Base-by-base conservation (phyloP, 1,140 invertebrate species). In the Nomia melanderi region DNA sequence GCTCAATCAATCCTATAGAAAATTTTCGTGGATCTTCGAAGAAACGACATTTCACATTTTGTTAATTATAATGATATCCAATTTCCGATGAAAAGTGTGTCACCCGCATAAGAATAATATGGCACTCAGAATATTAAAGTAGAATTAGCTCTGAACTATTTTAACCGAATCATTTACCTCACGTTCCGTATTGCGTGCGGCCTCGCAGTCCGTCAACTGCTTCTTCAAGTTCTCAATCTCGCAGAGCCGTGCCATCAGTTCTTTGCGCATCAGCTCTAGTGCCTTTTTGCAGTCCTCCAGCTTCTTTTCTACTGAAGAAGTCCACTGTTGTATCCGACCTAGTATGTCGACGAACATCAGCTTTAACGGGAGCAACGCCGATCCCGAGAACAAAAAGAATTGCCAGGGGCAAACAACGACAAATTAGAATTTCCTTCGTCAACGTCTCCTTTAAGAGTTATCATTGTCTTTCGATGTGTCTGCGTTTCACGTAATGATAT, bases 271-370 rank as follows among this genome's bases (percentile, higher is more conserved):
- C 44, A 11, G 56, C 36, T 78, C 78, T 0, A 86, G 67, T 14
- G 86, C 87, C 1, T 39, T 74, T 12, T 83, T 83, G 23, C 82
- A 85, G 44, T 57, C 67, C 0, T 85, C 70, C 47, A 91, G 54
- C 47, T 87, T 87, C 17, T 83, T 80, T 74, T 87, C 81, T 20
- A 81, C 86, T 14, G 63, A 77, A 54, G 59, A 78, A 20, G 71
- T 79, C 86, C 85, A 89, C 23, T 89, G 87, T 82, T 88, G 86
- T 12, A 88, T 85, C 63, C 84, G 82, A 27, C 67, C 82, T 70
- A 89, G 79, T 25, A 88, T 76, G 20, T 91, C 88, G 65, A 86
- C 81, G 75, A 92, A 83, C 80, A 89, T 86, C 79, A 89, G 69
- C 88, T 91, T 84, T 54, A 65, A 31, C 17, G 25, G 56, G 66